Conservation (phyloP, 2,113 vertebrate species). For the Agapornis roseicollis region DNA sequence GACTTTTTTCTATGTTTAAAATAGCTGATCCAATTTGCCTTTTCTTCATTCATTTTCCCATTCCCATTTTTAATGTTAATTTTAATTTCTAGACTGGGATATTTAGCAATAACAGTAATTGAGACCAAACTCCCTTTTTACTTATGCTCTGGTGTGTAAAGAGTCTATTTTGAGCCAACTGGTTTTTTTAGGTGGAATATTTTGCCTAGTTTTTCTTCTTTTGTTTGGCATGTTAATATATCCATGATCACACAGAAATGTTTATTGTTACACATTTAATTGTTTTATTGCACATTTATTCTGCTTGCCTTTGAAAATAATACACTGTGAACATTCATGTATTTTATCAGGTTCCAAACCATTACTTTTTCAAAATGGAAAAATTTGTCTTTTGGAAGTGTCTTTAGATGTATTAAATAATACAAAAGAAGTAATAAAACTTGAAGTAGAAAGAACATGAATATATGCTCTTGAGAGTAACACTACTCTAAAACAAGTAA, state of each 20-base stretch:
- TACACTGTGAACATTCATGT: conserved; percentile 56
- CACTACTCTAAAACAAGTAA: conserved; percentile 73
- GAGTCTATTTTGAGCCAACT: conserved; percentile 27
- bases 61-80: conserved; percentile 9
- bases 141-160: neutral
- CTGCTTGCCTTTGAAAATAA: conserved; percentile 56
- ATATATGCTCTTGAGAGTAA: conserved; percentile 82
- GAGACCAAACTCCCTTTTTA: neutral
- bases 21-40: neutral
- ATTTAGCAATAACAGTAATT: conserved; percentile 22
- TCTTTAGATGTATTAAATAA: conserved; percentile 92
- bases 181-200: conserved; percentile 23
- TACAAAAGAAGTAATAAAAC: conserved; percentile 88
- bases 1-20: neutral
- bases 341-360: conserved; percentile 76
- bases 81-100: conserved; percentile 20
- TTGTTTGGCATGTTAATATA: conserved; percentile 9
- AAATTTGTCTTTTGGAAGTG: conserved; percentile 88
- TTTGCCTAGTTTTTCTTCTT: conserved; percentile 41
- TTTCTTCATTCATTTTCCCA: conserved; percentile 32
- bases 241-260: conserved; percentile 10
- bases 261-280: conserved; percentile 62
- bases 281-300: conserved; percentile 64
- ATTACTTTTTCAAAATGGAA: conserved; percentile 91
- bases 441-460: conserved; percentile 83